phyloP scores from a whole-genome alignment of 2,113 vertebrate genomes.

The Bubo blakistoni region DNA sequence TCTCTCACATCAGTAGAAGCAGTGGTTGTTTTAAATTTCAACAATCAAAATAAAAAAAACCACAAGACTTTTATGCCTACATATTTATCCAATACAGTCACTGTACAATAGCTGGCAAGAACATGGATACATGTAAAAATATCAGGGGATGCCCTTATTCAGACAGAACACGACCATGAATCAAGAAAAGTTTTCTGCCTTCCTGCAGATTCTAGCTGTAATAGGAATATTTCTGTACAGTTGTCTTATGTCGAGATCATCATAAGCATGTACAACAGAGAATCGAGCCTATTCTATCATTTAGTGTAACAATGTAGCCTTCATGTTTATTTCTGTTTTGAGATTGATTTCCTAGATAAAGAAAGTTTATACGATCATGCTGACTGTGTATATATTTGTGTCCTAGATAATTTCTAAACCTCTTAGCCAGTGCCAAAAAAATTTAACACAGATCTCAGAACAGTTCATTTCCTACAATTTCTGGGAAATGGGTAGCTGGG shows the following conservation, averaged over 20 bases:
- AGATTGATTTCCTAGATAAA: neutral
- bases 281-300: neutral
- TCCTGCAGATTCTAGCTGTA: neutral
- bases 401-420: neutral
- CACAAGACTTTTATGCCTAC: neutral
- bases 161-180: neutral
- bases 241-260: rapidly evolving
- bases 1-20: neutral
- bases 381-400: neutral
- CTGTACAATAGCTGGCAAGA: neutral
- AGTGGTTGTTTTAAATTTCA: neutral
- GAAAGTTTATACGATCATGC: neutral
- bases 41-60: neutral
- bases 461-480: neutral
- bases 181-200: neutral
- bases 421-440: neutral
- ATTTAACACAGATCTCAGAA: neutral
- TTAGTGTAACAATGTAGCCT: neutral
- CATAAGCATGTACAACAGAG: neutral
- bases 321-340: neutral
- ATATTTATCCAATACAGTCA: neutral
- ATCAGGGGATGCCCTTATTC: neutral
- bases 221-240: neutral
- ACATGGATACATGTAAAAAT: neutral
- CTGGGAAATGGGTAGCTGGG: neutral